phyloP scores from a whole-genome alignment of 2,888 invertebrate species.

The Phalera bucephala region DNA sequence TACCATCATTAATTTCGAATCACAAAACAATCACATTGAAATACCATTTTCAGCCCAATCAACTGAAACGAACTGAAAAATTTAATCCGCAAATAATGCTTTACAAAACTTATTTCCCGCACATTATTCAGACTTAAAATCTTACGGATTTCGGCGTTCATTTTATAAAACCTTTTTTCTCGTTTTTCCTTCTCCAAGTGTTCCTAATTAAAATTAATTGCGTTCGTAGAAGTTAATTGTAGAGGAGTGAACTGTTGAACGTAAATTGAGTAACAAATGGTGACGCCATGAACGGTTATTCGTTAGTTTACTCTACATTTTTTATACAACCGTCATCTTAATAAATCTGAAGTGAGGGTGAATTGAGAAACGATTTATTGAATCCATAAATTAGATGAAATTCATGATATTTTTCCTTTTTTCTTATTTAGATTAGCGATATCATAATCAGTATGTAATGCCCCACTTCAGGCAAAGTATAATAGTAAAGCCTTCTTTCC shows the following conservation, averaged over 20 bases:
- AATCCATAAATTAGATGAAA: too few relatives aligned
- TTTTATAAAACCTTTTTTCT: conserved; percentile 35
- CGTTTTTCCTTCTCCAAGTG: conserved; percentile 46
- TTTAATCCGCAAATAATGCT: background rate
- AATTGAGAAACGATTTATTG: conserved; percentile 23
- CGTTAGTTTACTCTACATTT: conserved; percentile 39
- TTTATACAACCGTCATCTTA: conserved; percentile 25
- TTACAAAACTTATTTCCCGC: conserved; percentile 16
- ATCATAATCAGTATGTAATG: too few relatives aligned
- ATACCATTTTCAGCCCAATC: background rate
- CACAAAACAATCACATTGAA: too few relatives aligned
- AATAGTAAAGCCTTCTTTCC: too few relatives aligned
- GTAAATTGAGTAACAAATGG: conserved; percentile 57
- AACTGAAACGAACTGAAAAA: background rate
- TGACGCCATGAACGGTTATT: conserved; percentile 41
- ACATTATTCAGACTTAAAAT: conserved; percentile 13
- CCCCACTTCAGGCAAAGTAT: too few relatives aligned
- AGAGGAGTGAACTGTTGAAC: conserved; percentile 49
- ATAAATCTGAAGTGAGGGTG: conserved; percentile 25
- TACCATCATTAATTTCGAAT: background rate
- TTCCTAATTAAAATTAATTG: conserved; percentile 72
- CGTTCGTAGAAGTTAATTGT: conserved; percentile 66
- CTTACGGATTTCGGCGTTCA: conserved; percentile 1
- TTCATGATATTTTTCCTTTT: too few relatives aligned
- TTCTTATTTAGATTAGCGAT: too few relatives aligned